Conservation (phyloP, 2,888 invertebrate genomes). For the Philopedon plagiatum region DNA sequence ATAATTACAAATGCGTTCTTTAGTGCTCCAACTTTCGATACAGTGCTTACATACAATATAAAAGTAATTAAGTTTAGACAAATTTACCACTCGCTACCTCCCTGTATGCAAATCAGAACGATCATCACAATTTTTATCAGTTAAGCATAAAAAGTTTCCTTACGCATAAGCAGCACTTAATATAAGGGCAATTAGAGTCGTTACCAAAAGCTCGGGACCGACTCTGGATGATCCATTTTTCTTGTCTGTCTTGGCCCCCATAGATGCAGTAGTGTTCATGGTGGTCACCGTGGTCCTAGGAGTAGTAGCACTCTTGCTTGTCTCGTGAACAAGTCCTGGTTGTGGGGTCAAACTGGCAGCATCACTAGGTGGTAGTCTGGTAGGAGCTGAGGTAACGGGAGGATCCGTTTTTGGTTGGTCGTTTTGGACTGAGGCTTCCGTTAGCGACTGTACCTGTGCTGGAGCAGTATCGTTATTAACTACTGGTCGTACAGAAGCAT, state of each 20-base stretch:
- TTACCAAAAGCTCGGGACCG: background rate
- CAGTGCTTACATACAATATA: background rate
- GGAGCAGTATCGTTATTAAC: background rate
- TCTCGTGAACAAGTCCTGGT: background rate
- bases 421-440: background rate
- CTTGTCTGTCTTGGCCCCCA: background rate
- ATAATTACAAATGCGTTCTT: background rate
- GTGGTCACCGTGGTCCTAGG: background rate
- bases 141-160: background rate
- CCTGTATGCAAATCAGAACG: background rate
- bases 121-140: slow-evolving; percentile 10
- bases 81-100: background rate
- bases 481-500: background rate
- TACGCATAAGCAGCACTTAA: slow-evolving; percentile 1
- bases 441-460: background rate
- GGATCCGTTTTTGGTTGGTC: background rate
- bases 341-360: background rate
- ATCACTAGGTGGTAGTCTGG: background rate
- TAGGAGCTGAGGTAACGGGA: background rate
- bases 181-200: background rate
- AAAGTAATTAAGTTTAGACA: background rate
- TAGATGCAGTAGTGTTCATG: background rate
- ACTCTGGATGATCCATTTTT: background rate
- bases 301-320: background rate
- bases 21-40: slow-evolving; percentile 2